A percentile compares a stretch with the other conserved stretches of the same genome.
Evolutionary conservation across 2,797 vertebrate species (phyloP).

Genomic region (Ctenosaura bakeri): DNA sequence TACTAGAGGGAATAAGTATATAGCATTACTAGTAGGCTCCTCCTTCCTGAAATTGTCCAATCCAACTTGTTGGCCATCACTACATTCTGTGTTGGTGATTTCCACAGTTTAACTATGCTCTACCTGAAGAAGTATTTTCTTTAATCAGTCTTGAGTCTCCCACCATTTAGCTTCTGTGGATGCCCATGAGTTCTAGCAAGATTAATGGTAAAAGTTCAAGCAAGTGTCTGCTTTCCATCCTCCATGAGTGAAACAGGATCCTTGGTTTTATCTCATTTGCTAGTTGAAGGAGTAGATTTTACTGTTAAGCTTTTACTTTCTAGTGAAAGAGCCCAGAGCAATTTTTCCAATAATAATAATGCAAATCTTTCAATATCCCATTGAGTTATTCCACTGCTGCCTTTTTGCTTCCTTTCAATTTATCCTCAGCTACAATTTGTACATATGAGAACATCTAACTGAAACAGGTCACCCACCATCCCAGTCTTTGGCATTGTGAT

Average conservation of each 20-base stretch:
- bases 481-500: not conserved
- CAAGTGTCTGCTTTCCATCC: not conserved
- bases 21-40: no score
- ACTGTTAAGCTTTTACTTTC: not conserved
- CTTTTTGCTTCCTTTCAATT: not conserved
- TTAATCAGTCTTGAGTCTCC: not conserved
- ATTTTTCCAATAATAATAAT: not conserved
- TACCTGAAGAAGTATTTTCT: not conserved
- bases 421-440: not conserved
- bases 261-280: not conserved
- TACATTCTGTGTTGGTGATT: no score
- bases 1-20: not conserved
- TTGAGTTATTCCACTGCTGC: conserved; percentile 7
- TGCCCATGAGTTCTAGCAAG: not conserved
- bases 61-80: no score
- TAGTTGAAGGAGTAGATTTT: not conserved
- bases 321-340: not conserved
- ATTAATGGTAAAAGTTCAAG: not conserved
- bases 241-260: not conserved
- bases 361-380: not conserved
- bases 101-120: no score
- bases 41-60: no score
- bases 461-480: not conserved
- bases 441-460: not conserved
- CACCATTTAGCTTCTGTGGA: not conserved